Evolutionary conservation across 2,797 vertebrate genomes (phyloP).

Genomic region (Urosaurus nigricauda): DNA sequence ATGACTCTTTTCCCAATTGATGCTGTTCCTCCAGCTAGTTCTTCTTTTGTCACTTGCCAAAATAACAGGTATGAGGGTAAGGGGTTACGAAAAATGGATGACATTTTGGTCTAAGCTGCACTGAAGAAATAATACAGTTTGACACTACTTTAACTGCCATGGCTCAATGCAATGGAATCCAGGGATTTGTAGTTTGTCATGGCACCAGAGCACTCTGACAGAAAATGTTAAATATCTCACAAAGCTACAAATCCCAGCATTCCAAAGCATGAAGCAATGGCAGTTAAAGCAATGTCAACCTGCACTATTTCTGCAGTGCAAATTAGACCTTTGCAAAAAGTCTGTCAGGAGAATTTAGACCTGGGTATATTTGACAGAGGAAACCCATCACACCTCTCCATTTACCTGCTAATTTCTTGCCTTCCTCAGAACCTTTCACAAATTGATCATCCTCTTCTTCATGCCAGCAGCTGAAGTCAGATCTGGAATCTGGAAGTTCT

Average conservation of each 20-base stretch:
- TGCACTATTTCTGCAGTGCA: no score
- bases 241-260: no score
- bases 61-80: not conserved
- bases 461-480: slow-evolving; percentile 25
- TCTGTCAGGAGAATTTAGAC: not conserved
- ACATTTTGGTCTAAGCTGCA: not conserved
- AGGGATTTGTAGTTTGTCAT: no score
- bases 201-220: no score
- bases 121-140: no score
- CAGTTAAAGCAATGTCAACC: no score
- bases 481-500: slow-evolving; percentile 54
- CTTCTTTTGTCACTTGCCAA: no score
- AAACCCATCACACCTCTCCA: not conserved
- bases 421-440: not conserved
- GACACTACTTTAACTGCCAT: no score
- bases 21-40: not conserved
- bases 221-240: no score
- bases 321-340: not conserved
- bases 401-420: not conserved
- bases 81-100: not conserved
- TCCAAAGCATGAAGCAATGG: no score
- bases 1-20: not conserved
- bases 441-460: not conserved
- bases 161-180: no score
- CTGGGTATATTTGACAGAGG: not conserved